Conservation (phyloP, 2,113 vertebrate species). For the Periophthalmus modestus region DNA sequence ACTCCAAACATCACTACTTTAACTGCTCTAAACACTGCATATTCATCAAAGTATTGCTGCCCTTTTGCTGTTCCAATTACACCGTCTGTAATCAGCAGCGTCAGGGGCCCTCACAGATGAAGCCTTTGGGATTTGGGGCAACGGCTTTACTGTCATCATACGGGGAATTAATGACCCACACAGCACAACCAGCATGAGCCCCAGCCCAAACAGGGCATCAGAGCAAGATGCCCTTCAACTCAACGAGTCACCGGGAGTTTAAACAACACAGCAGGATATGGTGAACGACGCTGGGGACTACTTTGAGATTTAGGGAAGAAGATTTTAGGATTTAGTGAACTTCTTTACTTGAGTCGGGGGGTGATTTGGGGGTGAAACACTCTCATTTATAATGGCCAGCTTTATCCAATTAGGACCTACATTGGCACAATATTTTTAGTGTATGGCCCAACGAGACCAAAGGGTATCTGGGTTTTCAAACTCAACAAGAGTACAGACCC, state of each 20-base stretch:
- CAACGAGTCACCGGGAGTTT: conserved; percentile 11
- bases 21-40: neutral
- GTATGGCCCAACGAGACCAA: no score
- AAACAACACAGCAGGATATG: neutral
- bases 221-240: conserved; percentile 36
- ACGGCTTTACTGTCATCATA: conserved; percentile 48
- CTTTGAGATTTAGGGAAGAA: neutral
- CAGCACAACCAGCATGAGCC: conserved; percentile 24
- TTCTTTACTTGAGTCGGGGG: no score
- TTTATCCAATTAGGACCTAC: no score
- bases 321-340: no score
- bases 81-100: conserved; percentile 48
- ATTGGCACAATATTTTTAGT: no score
- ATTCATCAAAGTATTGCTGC: conserved; percentile 13
- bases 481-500: no score
- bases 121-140: conserved; percentile 61
- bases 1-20: neutral
- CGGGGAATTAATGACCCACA: conserved; percentile 62
- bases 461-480: no score
- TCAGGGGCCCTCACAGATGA: conserved; percentile 54
- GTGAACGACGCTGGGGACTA: neutral
- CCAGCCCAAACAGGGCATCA: conserved; percentile 13
- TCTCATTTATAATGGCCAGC: no score
- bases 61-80: conserved; percentile 63
- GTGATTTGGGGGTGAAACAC: no score